Percentiles rank a stretch among this genome's conserved stretches.
phyloP scores from a whole-genome alignment of 2,797 vertebrate genomes.

The Natrix natrix region DNA sequence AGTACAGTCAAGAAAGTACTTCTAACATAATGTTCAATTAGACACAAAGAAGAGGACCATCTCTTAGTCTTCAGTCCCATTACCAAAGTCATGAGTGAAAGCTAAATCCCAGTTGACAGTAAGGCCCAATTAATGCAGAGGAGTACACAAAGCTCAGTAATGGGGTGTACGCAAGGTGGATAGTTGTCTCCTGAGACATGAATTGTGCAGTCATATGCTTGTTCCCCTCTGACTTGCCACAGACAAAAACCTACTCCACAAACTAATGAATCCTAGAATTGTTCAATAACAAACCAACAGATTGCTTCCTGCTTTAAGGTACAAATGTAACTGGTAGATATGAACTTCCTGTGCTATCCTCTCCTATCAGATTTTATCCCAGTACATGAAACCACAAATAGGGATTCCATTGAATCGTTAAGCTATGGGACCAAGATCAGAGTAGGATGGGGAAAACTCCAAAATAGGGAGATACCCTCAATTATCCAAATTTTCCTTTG shows the following conservation, averaged over 20 bases:
- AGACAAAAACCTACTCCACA: background rate
- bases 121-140: background rate
- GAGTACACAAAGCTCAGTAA: background rate
- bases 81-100: background rate
- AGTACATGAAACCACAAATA: background rate
- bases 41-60: background rate
- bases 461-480: background rate
- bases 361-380: background rate
- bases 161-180: background rate
- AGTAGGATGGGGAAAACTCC: background rate
- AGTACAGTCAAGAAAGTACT: background rate
- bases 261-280: background rate
- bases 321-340: background rate
- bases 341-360: background rate
- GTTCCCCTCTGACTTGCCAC: background rate
- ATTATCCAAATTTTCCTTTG: background rate
- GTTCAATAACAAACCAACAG: background rate
- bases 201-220: background rate
- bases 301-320: background rate
- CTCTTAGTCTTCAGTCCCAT: background rate
- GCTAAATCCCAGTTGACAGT: background rate
- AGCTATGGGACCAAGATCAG: background rate
- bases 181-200: background rate
- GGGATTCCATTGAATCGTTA: background rate
- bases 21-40: background rate